phyloP scores from a whole-genome alignment of 2,113 vertebrate species.

The Cyphomyrus discorhynchus region DNA sequence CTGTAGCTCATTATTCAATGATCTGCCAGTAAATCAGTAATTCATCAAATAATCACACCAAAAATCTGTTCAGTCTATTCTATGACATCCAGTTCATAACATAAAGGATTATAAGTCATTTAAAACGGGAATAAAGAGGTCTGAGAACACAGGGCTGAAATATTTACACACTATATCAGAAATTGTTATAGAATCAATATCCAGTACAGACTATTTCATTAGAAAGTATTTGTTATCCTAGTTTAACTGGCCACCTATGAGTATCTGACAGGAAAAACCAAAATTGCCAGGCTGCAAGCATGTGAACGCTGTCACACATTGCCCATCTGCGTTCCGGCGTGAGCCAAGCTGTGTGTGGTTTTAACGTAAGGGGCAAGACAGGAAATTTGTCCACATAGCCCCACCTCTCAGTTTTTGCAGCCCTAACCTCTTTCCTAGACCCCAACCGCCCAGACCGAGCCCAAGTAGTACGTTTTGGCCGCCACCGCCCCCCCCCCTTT shows the following conservation, averaged over 20 bases:
- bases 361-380: slow-evolving; percentile 1
- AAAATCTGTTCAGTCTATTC: not conserved
- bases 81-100: not conserved
- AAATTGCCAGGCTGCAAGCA: not conserved
- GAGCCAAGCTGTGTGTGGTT: not conserved
- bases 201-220: not conserved
- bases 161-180: not conserved
- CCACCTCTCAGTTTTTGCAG: not conserved
- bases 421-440: not conserved
- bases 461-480: not conserved
- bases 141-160: not conserved
- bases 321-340: not conserved
- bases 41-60: not conserved
- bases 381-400: not conserved
- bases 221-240: not conserved
- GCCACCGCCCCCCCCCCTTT: not conserved
- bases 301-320: not conserved
- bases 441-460: not conserved
- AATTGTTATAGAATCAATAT: not conserved
- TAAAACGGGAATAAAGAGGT: not conserved
- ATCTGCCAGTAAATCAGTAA: not conserved
- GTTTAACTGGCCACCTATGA: not conserved
- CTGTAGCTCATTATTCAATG: not conserved
- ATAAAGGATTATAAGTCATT: not conserved
- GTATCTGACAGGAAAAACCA: not conserved